Conservation (phyloP, 2,888 invertebrate species). For the Macaria liturata region DNA sequence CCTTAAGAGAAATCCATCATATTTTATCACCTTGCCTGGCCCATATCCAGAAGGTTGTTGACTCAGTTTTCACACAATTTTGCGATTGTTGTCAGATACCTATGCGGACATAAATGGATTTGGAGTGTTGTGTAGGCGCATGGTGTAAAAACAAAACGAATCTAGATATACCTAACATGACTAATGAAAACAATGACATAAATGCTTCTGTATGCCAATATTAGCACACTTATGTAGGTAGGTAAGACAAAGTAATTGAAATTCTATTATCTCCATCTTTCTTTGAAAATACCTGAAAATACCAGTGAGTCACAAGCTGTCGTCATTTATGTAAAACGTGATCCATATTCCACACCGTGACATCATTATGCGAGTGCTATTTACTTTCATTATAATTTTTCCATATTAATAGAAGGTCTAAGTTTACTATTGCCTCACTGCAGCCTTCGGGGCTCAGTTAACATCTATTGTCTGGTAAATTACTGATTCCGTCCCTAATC, state of each 20-base stretch:
- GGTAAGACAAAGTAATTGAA: too few relatives aligned
- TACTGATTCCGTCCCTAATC: slow-evolving; percentile 74
- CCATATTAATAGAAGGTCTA: slow-evolving; percentile 44
- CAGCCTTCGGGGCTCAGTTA: slow-evolving; percentile 74
- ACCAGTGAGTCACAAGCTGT: slow-evolving; percentile 9
- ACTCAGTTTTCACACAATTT: slow-evolving; percentile 30
- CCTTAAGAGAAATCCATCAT: slow-evolving; percentile 43
- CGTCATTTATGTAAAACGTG: slow-evolving; percentile 4
- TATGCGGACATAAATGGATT: slow-evolving; percentile 1
- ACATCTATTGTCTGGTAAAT: slow-evolving; percentile 75
- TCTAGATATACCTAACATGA: background rate
- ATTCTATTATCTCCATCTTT: too few relatives aligned
- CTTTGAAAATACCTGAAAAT: slow-evolving; percentile 2
- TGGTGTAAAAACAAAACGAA: slow-evolving; percentile 8
- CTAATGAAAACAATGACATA: background rate
- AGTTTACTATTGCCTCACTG: slow-evolving; percentile 57
- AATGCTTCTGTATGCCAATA: background rate
- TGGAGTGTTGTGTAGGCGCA: slow-evolving; percentile 2
- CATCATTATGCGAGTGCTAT: slow-evolving; percentile 22
- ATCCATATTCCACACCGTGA: slow-evolving; percentile 4
- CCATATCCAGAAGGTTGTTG: slow-evolving; percentile 27
- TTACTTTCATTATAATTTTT: slow-evolving; percentile 45
- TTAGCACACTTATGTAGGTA: background rate
- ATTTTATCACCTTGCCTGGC: slow-evolving; percentile 23
- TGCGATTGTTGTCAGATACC: slow-evolving; percentile 9